Conservation (phyloP, 2,888 invertebrate species). For the Coecobrya sp. region DNA sequence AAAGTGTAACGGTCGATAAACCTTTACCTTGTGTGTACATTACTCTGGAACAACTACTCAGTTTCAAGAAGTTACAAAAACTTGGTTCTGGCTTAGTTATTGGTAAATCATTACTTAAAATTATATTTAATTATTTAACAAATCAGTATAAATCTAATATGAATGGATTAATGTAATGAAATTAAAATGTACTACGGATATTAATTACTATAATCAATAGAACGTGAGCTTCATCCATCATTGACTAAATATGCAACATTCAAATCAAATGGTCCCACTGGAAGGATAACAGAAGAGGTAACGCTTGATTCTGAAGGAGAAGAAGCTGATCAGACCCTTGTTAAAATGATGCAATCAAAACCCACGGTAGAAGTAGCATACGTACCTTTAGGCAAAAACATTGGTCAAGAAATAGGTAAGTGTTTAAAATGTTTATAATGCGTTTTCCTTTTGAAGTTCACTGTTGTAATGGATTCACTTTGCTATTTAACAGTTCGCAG, state of each 20-base stretch:
- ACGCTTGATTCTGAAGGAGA: neutral
- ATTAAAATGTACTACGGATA: no score
- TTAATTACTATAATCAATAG: neutral
- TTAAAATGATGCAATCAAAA: neutral
- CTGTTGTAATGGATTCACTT: neutral
- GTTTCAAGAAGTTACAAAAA: neutral
- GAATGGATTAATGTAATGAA: no score
- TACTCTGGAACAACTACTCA: constrained; percentile 44
- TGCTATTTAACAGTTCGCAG: neutral
- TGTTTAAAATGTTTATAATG: no score
- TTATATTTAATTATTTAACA: no score
- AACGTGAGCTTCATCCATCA: neutral
- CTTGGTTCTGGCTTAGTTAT: neutral
- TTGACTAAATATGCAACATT: neutral
- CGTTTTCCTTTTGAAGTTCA: neutral
- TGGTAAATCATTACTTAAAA: constrained; percentile 2
- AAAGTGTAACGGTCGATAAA: neutral
- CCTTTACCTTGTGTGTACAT: constrained; percentile 42
- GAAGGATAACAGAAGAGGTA: neutral
- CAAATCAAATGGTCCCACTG: neutral
- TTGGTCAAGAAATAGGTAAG: no score
- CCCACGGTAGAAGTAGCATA: no score
- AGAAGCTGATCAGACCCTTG: neutral
- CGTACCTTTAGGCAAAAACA: no score
- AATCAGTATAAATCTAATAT: no score